These are phyloP conservation scores for Sebastes baramenuke DNA, from an alignment of 2,797 vertebrate species.

Conservation along the genomic window DNA sequence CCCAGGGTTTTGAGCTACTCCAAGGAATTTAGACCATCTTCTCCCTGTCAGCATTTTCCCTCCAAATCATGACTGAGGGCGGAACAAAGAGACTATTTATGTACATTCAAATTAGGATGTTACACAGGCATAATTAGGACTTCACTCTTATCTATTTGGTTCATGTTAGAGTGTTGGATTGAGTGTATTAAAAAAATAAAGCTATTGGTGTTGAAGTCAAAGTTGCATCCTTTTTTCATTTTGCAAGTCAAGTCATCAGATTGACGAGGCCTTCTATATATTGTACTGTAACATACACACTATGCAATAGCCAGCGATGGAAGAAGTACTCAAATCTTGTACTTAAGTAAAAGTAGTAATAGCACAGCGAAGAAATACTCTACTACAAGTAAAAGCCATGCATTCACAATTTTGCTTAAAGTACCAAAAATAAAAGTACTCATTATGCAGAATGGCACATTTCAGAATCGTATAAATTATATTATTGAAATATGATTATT, in stretches of 20 bases:
- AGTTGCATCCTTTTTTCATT: neutral
- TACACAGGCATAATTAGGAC: neutral
- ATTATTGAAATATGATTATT: neutral
- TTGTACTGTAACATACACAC: no score
- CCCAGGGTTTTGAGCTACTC: neutral
- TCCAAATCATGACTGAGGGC: neutral
- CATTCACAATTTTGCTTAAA: no score
- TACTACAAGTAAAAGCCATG: no score
- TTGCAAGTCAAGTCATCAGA: no score
- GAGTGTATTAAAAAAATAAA: neutral
- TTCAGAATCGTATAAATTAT: neutral
- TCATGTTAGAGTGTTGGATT: neutral
- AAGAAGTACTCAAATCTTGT: no score
- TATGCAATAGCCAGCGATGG: no score
- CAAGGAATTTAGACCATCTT: neutral
- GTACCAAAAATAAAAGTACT: neutral
- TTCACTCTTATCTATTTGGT: neutral
- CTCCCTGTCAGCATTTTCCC: neutral
- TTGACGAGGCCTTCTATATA: no score
- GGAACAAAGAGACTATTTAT: neutral
- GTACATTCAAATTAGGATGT: neutral
- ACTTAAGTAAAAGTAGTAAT: no score
- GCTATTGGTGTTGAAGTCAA: neutral
- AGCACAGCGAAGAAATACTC: no score
- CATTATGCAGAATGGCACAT: neutral